Percentiles rank a stretch among this genome's conserved stretches.
Evolutionary conservation across 2,797 vertebrate genomes (phyloP).

Genomic region (Poeciliopsis presidionis): DNA sequence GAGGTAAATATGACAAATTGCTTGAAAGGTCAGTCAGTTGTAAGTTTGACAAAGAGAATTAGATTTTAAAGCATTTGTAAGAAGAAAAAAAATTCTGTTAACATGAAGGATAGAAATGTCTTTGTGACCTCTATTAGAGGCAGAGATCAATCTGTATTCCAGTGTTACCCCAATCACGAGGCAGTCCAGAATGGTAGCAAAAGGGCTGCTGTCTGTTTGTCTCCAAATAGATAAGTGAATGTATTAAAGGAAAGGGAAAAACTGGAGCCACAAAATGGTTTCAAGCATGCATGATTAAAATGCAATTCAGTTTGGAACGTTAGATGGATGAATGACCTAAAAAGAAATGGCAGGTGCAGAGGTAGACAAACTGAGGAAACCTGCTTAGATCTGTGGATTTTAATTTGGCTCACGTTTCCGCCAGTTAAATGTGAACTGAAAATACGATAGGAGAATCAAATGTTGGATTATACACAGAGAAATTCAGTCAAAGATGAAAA

Average conservation of each 20-base stretch:
- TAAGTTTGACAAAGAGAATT: slow-evolving; percentile 62
- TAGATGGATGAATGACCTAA: slow-evolving; percentile 71
- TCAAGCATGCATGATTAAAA: slow-evolving; percentile 77
- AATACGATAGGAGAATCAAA: slow-evolving; percentile 30
- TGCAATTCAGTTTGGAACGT: slow-evolving; percentile 67
- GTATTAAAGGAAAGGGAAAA: slow-evolving; percentile 53
- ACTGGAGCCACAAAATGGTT: slow-evolving; percentile 70
- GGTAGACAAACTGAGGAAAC: slow-evolving; percentile 56
- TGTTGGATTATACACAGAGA: slow-evolving; percentile 19
- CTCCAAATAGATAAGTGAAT: slow-evolving; percentile 48
- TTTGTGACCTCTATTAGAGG: slow-evolving; percentile 60
- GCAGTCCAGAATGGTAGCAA: slow-evolving; percentile 32
- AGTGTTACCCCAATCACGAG: slow-evolving; percentile 57
- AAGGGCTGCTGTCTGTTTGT: slow-evolving; percentile 42
- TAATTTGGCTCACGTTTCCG: slow-evolving; percentile 28
- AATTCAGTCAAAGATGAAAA: slow-evolving; percentile 34
- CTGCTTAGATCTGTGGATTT: slow-evolving; percentile 39
- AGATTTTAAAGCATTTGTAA: slow-evolving; percentile 57
- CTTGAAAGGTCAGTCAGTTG: slow-evolving; percentile 37
- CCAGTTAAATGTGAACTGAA: slow-evolving; percentile 12
- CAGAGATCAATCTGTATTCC: slow-evolving; percentile 52
- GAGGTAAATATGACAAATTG: slow-evolving; percentile 58
- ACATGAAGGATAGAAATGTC: slow-evolving; percentile 53
- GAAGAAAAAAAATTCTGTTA: slow-evolving; percentile 15
- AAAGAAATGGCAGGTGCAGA: slow-evolving; percentile 62